phyloP scores from a whole-genome alignment of 37 sponge, comb jelly and placozoan genomes.

The Chondrosia reniformis region DNA sequence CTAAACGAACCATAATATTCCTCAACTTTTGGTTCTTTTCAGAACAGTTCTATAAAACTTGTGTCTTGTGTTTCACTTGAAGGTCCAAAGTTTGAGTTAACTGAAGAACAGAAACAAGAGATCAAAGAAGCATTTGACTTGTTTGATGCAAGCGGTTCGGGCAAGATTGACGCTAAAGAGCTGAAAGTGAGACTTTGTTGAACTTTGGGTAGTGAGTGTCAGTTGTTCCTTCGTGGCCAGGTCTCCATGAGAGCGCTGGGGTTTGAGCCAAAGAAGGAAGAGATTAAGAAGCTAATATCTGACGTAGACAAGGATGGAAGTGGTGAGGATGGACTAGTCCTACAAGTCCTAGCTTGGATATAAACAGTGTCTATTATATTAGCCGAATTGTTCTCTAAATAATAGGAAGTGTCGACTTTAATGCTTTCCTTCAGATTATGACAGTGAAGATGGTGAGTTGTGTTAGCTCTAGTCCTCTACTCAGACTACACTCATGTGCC shows the following conservation, averaged over 20 bases:
- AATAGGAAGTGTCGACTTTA: conserved; percentile 95
- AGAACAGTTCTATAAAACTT: too few species aligned
- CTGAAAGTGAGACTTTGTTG: conserved; percentile 65
- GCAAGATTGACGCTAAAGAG: conserved; percentile 95
- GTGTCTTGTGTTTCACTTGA: background rate
- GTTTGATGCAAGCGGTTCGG: conserved; percentile 97
- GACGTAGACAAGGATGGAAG: conserved; percentile 95
- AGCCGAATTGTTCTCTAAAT: too few species aligned
- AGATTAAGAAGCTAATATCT: conserved; percentile 93
- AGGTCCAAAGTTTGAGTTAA: conserved; percentile 91
- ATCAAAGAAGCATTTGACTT: conserved; percentile 98
- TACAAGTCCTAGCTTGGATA: background rate
- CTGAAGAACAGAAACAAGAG: conserved; percentile 98
- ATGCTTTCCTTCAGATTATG: conserved; percentile 97
- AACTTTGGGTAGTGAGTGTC: background rate
- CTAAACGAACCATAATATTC: too few species aligned
- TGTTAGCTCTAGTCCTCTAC: too few species aligned
- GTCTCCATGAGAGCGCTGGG: conserved; percentile 96
- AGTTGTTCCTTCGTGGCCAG: conserved; percentile 24
- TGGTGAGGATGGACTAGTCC: conserved; percentile 43
- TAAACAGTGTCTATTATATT: background rate
- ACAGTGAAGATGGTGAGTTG: conserved; percentile 88
- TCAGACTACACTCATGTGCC: too few species aligned
- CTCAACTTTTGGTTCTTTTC: too few species aligned
- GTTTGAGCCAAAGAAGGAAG: conserved; percentile 99